Conservation (phyloP, 2,888 invertebrate genomes). For the Capitulum mitella region DNA sequence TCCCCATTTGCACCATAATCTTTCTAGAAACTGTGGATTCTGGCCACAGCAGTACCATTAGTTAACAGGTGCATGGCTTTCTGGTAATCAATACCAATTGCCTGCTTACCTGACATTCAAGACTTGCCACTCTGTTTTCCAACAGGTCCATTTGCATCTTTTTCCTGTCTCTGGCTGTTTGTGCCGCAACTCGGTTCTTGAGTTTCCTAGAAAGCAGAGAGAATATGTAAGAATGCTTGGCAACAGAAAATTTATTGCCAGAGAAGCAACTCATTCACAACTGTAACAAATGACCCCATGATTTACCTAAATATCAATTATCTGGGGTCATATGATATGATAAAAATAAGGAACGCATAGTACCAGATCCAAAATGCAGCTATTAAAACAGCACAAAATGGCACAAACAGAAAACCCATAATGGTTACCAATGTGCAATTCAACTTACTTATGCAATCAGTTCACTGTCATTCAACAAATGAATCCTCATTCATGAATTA, state of each 20-base stretch:
- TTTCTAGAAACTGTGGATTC: too few relatives aligned
- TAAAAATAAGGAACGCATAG: background rate
- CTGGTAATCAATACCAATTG: background rate
- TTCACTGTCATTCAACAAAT: too few relatives aligned
- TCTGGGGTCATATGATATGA: background rate
- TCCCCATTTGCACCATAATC: too few relatives aligned
- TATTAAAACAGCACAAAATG: background rate
- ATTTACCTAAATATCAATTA: background rate
- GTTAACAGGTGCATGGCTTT: too few relatives aligned
- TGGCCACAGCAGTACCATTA: too few relatives aligned
- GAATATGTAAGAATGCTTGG: too few relatives aligned
- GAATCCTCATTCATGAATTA: too few relatives aligned
- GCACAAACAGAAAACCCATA: too few relatives aligned
- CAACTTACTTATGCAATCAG: too few relatives aligned
- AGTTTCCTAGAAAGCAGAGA: slow-evolving; percentile 62
- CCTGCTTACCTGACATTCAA: background rate
- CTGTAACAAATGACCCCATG: too few relatives aligned
- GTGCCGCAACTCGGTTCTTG: slow-evolving; percentile 94
- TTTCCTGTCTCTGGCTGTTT: slow-evolving; percentile 92
- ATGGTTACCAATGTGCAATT: too few relatives aligned
- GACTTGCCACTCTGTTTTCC: background rate
- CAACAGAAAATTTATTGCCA: background rate
- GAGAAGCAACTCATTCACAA: background rate
- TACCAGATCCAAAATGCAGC: background rate
- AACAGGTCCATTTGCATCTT: slow-evolving; percentile 74